Evolutionary conservation across 2,797 vertebrate genomes (phyloP).

Genomic region (Rallus crepitans): DNA sequence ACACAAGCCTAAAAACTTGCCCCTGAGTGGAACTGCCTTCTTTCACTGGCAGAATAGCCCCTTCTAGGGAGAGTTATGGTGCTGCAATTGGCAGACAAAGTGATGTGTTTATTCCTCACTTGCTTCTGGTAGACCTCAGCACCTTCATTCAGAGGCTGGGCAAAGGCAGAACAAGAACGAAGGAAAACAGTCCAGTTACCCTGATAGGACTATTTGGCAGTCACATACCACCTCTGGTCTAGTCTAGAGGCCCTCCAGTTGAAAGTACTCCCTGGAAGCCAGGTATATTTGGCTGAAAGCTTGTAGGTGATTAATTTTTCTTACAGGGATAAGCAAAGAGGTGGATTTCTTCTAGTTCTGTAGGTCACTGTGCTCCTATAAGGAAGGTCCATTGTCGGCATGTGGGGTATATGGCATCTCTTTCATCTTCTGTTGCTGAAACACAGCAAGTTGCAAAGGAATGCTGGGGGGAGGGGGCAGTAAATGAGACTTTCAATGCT

Average conservation of each 20-base stretch:
- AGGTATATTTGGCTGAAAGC: not conserved
- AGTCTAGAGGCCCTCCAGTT: not conserved
- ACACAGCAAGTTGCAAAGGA: not conserved
- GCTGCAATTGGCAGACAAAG: not conserved
- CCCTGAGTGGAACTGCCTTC: not conserved
- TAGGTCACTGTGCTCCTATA: not conserved
- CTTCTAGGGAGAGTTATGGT: not conserved
- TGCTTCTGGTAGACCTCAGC: not conserved
- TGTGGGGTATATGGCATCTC: not conserved
- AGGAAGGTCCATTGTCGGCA: not conserved
- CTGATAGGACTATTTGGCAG: not conserved
- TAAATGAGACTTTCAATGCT: not conserved
- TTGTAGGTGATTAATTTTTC: not conserved
- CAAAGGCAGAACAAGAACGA: not conserved
- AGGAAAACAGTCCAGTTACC: not conserved
- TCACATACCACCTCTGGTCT: not conserved
- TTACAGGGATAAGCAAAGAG: not conserved
- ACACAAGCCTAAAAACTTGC: not conserved
- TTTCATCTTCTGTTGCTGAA: not conserved
- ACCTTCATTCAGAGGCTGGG: not conserved
- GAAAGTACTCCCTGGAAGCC: not conserved
- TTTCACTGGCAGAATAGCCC: not conserved
- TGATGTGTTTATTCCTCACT: not conserved
- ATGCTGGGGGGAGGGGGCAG: not conserved
- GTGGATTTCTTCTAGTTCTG: not conserved